phyloP scores from a whole-genome alignment of 1,140 invertebrate species.

The Globodera rostochiensis region DNA sequence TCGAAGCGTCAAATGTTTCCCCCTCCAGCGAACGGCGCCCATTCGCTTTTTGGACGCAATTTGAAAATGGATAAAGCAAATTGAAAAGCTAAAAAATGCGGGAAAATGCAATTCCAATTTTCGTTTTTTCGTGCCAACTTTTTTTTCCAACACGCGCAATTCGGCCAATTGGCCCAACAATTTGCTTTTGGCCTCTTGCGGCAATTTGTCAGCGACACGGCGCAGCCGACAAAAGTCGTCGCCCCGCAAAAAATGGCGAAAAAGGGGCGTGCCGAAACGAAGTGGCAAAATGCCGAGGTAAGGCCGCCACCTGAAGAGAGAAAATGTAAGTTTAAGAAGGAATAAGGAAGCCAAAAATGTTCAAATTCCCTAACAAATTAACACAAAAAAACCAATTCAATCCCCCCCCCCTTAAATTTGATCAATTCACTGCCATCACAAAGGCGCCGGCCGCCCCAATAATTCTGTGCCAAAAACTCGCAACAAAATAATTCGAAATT shows the following conservation, averaged over 20 bases:
- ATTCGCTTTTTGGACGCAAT: neutral
- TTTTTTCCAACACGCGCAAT: conserved; percentile 20
- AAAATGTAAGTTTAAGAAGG: neutral
- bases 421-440: too few relatives aligned
- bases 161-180: conserved; percentile 26
- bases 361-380: too few relatives aligned
- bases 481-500: too few relatives aligned
- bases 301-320: conserved; percentile 11
- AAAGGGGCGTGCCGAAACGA: conserved; percentile 28
- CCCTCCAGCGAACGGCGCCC: neutral
- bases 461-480: too few relatives aligned
- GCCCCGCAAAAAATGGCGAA: conserved; percentile 14
- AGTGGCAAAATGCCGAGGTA: conserved; percentile 30
- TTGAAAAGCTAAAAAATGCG: conserved; percentile 23
- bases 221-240: neutral
- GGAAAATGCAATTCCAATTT: neutral
- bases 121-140: conserved; percentile 13
- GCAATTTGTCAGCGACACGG: conserved; percentile 17
- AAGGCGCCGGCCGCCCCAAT: too few relatives aligned
- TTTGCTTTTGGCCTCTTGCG: conserved; percentile 7
- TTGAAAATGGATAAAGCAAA: neutral
- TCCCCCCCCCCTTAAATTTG: neutral
- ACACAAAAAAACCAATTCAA: neutral
- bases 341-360: too few relatives aligned
- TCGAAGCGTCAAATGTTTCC: neutral